Percentiles rank a stretch among this genome's conserved stretches.
Conservation (phyloP, 1,140 invertebrate species). For the Neodiprion pinetum region DNA sequence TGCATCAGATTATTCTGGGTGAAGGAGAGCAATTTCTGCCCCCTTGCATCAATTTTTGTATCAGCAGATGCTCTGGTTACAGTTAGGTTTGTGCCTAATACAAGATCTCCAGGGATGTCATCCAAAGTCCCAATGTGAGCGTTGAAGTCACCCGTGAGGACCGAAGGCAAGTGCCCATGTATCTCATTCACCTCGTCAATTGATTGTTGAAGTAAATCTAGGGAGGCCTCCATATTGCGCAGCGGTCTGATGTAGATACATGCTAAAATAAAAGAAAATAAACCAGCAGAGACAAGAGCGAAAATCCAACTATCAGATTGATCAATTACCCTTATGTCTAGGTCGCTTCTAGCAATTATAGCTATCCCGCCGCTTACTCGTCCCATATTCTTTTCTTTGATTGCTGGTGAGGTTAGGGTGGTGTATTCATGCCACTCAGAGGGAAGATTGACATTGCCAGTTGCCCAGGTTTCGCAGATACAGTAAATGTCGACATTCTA, state of each 20-base stretch:
- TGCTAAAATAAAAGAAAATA: conserved; percentile 6
- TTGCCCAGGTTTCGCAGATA: conserved; percentile 14
- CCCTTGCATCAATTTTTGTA: not conserved
- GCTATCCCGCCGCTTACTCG: conserved; percentile 10
- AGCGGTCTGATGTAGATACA: conserved; percentile 2
- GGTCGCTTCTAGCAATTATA: not conserved
- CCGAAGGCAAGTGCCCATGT: not conserved
- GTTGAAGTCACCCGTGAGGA: conserved; percentile 11
- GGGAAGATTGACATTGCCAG: not conserved
- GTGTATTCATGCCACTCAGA: not conserved
- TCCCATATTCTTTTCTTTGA: conserved; percentile 8
- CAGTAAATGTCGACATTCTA: conserved; percentile 3
- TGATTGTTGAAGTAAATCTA: conserved; percentile 1
- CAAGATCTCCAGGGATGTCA: conserved; percentile 1
- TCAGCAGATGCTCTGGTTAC: not conserved
- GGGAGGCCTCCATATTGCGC: not conserved
- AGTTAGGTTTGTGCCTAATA: not conserved
- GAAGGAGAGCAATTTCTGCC: not conserved
- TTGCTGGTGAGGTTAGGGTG: conserved; percentile 5
- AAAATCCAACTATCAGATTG: not conserved
- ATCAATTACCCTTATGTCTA: not conserved
- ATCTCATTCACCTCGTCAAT: conserved; percentile 4
- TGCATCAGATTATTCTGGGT: not conserved
- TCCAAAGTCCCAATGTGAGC: not conserved
- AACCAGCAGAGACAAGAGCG: not conserved